These are phyloP conservation scores for Athripsodes cinereus DNA, from an alignment of 2,888 invertebrate species.

Conservation along the genomic window DNA sequence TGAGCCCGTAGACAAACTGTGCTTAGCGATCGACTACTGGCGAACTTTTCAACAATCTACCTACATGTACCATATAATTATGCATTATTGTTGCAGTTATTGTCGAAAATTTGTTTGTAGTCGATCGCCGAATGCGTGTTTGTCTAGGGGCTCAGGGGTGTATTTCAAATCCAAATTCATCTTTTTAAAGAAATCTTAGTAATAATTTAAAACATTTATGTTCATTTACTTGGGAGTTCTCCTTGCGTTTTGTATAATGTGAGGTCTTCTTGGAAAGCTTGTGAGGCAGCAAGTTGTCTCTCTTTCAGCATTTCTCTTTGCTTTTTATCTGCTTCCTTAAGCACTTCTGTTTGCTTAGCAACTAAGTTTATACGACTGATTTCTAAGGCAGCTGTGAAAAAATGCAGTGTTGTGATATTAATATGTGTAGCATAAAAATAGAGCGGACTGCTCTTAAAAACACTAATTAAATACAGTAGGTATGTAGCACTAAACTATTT, in stretches of 20 bases:
- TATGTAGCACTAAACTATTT: not conserved
- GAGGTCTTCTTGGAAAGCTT: conserved; percentile 22
- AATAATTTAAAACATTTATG: not conserved
- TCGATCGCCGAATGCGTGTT: too few relatives aligned
- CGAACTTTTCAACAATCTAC: too few relatives aligned
- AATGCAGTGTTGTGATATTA: too few relatives aligned
- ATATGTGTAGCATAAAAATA: not conserved
- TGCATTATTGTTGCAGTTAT: too few relatives aligned
- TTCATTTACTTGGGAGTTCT: conserved; percentile 20
- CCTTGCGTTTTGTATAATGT: conserved; percentile 17
- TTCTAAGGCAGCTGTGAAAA: conserved; percentile 17
- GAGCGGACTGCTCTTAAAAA: not conserved
- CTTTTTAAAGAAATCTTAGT: too few relatives aligned
- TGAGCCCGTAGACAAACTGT: too few relatives aligned
- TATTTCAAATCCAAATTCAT: too few relatives aligned
- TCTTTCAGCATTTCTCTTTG: conserved; percentile 17
- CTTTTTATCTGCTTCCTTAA: conserved; percentile 10
- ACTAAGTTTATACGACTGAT: conserved; percentile 11
- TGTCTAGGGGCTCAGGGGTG: too few relatives aligned
- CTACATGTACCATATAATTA: too few relatives aligned
- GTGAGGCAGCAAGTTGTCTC: conserved; percentile 18
- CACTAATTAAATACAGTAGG: not conserved
- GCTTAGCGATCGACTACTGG: too few relatives aligned
- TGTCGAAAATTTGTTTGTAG: too few relatives aligned
- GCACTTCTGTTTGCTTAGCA: not conserved